A percentile compares a stretch with the other conserved stretches of the same genome.
Evolutionary conservation across 2,797 vertebrate genomes (phyloP).

Genomic region (Australoheros facetus): DNA sequence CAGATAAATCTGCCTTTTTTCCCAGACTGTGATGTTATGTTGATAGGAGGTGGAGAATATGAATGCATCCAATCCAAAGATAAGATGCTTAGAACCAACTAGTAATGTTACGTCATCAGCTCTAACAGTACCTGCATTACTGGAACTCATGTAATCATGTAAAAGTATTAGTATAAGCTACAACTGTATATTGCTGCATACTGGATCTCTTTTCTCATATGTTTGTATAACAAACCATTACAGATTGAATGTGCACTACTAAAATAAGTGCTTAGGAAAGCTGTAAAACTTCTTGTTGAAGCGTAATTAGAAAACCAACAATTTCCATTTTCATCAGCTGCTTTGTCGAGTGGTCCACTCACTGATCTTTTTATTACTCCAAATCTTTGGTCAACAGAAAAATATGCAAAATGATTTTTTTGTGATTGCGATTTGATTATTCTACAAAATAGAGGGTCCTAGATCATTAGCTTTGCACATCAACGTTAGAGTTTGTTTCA

Average conservation of each 20-base stretch:
- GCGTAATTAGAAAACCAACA: not conserved
- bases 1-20: conserved; percentile 7
- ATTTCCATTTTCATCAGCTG: not conserved
- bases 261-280: not conserved
- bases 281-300: not conserved
- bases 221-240: not conserved
- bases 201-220: not conserved
- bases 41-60: conserved; percentile 8
- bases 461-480: not conserved
- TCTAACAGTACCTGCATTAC: conserved; percentile 30
- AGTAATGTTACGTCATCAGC: conserved; percentile 52
- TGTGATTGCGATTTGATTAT: not conserved
- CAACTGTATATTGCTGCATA: not conserved
- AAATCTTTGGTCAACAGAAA: no score
- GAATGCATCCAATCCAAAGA: conserved; percentile 39
- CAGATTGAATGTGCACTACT: not conserved
- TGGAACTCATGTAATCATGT: conserved; percentile 38
- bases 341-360: not conserved
- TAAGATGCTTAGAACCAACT: conserved; percentile 55
- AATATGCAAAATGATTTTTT: no score
- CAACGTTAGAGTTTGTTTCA: not conserved
- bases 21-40: not conserved
- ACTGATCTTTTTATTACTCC: rapidly evolving
- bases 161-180: conserved; percentile 37
- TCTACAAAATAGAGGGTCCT: not conserved